Base-by-base conservation (phyloP, 2,113 vertebrate species). In the Kobus ellipsiprymnus region DNA sequence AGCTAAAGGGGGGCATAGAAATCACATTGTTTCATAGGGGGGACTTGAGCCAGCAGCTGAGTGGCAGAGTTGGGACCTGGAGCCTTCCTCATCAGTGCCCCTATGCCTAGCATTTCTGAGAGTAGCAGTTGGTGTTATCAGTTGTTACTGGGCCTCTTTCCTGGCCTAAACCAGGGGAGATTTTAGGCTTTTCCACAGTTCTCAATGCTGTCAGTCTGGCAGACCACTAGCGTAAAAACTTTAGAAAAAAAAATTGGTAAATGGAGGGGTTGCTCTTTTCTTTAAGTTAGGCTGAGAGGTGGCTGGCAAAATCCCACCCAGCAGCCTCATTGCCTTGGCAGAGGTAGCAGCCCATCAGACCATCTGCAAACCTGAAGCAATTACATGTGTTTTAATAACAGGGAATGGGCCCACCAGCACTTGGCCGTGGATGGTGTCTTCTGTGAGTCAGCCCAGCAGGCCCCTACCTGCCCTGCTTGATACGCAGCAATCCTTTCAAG, bases 381-480 rank as follows among this genome's bases (percentile, higher is more conserved):
- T 93, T 67, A 85, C 6, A 14, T 4, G 40, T 25, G 14, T 48
- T 54, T 7, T 94, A 94, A 94, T 83, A 78, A 88, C 59, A 94
- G 97, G 95, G 96, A 78, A 77, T 3, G 19, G 87, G 55, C 84
- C 12, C 3, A 16, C 60, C 77, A 17, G 93, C 46, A 0, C 48
- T 78, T 7, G 82, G 82, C 93, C 3, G 6, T 16, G 82, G 96
- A 50, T 89, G 95, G 27, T 85, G 29, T 55, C 87, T 92, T 21
- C 0, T 6, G 0, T 4, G 89, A 94, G 80, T 86, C 93, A 94
- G 93, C 93, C 85, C 10, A 9, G 60, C 97, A 90, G 95, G 98
- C 84, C 80, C 14, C 93, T 88, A 29, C 98, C 95, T 98, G 98
- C 93, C 27, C 50, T 91, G 54, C 91, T 36, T 54, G 67, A 71